A percentile compares a stretch with the other conserved stretches of the same genome.
These are phyloP conservation scores for Mechanitis messenoides DNA, from an alignment of 2,888 invertebrate genomes.

Conservation along the genomic window DNA sequence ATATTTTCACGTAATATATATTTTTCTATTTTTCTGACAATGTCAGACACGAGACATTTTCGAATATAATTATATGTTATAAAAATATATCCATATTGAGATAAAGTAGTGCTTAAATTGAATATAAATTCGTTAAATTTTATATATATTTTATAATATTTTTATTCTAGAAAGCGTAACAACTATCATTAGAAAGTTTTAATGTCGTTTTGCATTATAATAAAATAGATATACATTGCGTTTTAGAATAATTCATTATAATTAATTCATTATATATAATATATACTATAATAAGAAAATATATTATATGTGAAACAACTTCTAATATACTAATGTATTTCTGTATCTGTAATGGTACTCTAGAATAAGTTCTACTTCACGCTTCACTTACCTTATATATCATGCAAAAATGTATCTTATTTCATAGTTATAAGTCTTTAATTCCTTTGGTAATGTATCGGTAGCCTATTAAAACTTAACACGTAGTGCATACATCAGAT, in stretches of 20 bases:
- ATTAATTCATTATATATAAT: too few species aligned
- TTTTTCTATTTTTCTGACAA: too few species aligned
- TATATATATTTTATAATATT: slow-evolving; percentile 13
- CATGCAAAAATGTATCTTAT: slow-evolving; percentile 4
- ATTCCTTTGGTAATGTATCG: background rate
- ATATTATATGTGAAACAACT: background rate
- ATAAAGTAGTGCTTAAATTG: too few species aligned
- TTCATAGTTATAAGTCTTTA: background rate
- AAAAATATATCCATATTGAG: too few species aligned
- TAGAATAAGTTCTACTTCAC: slow-evolving; percentile 4
- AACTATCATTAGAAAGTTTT: slow-evolving; percentile 21
- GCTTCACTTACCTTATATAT: background rate
- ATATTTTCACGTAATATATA: too few species aligned
- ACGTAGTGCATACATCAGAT: background rate
- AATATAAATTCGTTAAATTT: background rate
- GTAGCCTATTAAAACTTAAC: slow-evolving; percentile 4
- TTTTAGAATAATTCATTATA: too few species aligned
- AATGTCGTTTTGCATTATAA: slow-evolving; percentile 8
- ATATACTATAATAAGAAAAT: background rate
- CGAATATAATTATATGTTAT: too few species aligned
- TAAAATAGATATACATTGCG: background rate
- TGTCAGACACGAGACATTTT: too few species aligned
- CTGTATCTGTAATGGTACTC: background rate
- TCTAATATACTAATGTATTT: background rate
- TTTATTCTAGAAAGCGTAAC: slow-evolving; percentile 22